Base-by-base conservation (phyloP, 2,797 vertebrate species). In the Diplodus sargus region DNA sequence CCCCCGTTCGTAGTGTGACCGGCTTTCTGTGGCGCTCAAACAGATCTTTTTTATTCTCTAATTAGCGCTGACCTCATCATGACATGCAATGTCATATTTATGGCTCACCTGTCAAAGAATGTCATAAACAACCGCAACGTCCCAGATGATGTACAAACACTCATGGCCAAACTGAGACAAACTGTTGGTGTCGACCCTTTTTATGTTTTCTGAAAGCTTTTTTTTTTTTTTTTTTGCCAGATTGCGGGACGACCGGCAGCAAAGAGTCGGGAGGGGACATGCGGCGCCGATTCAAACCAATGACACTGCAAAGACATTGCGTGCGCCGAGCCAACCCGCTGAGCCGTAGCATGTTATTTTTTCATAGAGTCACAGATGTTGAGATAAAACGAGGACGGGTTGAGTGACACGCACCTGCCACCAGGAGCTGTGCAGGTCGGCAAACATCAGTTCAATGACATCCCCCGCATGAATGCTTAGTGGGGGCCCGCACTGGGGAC, bases 371-470 rank as follows among this genome's bases (percentile, higher is more conserved):
- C 84, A 76, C 87, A 88, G 87, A 89, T 87, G 87, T 78, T 42
- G 77, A 81, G 88, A 80, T 82, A 62, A 84, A 87, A 84, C 45
- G 56, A 79, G 59, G 68, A 45, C 28, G 80, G 80, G 85, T 53
- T 12, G 67, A 88, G 74, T 71, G 82, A 90, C 86, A 93, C 92
- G 48, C 91, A 99, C 97, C 97, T 99, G 96, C 97, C 97, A 99
- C 94, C 98, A 99, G 61, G 95, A 93, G 90, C 96, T 97, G 85
- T 96, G 95, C 57, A 96, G 95, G 84, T 99, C 96, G 63, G 96
- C 97, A 90, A 92, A 94, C 74, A 97, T 95, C 69, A 99, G 94
- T 81, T 98, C 97, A 70, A 98, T 93, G 7, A 97, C 96, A 74
- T 99, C 97, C 14, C 97, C 97, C 10, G 89, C 85, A 74, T 96